Evolutionary conservation across 2,113 vertebrate genomes (phyloP).

Genomic region (Nothobranchius kuhntae): DNA sequence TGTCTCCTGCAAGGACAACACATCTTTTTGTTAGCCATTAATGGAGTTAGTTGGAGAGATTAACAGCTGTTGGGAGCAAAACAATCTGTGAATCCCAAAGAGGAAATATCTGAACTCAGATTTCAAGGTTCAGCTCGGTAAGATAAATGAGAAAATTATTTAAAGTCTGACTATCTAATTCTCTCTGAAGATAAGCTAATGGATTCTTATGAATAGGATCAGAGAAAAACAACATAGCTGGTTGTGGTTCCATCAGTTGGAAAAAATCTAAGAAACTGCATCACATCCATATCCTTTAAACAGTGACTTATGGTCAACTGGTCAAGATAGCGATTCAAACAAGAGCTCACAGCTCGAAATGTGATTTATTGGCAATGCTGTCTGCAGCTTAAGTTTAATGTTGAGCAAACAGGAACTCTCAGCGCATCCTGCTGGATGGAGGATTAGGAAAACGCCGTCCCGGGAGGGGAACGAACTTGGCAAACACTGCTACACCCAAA

Average conservation of each 20-base stretch:
- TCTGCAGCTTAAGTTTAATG: slow-evolving; percentile 31
- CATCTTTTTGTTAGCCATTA: not conserved
- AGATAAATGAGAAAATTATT: slow-evolving; percentile 43
- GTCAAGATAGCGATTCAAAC: not conserved
- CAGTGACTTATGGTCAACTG: not conserved
- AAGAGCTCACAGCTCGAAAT: slow-evolving; percentile 7
- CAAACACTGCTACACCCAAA: slow-evolving; percentile 73
- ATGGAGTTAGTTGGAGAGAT: not conserved
- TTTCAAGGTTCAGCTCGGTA: slow-evolving; percentile 25
- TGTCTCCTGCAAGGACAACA: not conserved
- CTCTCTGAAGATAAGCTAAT: slow-evolving; percentile 31
- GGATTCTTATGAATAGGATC: slow-evolving; percentile 21
- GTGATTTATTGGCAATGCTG: slow-evolving; percentile 49
- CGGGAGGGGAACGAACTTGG: slow-evolving; percentile 50
- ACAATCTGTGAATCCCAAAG: slow-evolving; percentile 16
- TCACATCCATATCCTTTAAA: slow-evolving; percentile 4
- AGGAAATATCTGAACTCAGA: slow-evolving; percentile 36
- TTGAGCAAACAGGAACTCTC: slow-evolving; percentile 67
- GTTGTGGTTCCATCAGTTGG: slow-evolving; percentile 11
- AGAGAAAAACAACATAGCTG: slow-evolving; percentile 10
- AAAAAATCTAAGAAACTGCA: slow-evolving; percentile 7
- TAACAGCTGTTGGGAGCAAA: slow-evolving; percentile 58
- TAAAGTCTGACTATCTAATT: slow-evolving; percentile 38
- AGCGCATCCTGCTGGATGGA: slow-evolving; percentile 62
- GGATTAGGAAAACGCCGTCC: slow-evolving; percentile 35